A percentile compares a stretch with the other conserved stretches of the same genome.
These are phyloP conservation scores for Andrena flavipes DNA, from an alignment of 2,888 invertebrate species.

Conservation along the genomic window DNA sequence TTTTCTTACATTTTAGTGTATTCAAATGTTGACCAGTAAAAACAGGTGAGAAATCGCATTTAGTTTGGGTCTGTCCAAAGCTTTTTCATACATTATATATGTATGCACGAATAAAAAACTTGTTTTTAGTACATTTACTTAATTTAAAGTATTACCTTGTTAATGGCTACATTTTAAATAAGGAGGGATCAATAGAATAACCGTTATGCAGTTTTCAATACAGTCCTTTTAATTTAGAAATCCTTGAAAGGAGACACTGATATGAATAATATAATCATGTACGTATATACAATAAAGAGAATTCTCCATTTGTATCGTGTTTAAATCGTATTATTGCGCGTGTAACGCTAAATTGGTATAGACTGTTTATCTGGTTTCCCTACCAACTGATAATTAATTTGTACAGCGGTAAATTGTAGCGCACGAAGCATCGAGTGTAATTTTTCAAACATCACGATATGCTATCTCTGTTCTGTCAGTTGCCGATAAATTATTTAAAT, in stretches of 20 bases:
- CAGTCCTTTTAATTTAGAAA: conserved; percentile 91
- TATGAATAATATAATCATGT: conserved; percentile 87
- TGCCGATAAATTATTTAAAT: background rate
- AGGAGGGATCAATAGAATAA: conserved; percentile 51
- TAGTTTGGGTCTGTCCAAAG: too few relatives aligned
- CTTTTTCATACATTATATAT: too few relatives aligned
- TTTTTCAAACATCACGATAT: conserved; percentile 12
- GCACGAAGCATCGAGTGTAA: conserved; percentile 69
- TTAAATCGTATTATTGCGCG: conserved; percentile 63
- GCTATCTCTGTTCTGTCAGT: background rate
- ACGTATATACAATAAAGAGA: conserved; percentile 86
- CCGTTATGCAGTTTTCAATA: conserved; percentile 82
- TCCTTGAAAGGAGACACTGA: conserved; percentile 92
- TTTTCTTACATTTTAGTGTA: background rate
- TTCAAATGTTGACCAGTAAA: background rate
- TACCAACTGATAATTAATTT: conserved; percentile 65
- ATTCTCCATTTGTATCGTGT: conserved; percentile 71
- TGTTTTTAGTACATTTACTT: background rate
- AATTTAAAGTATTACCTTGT: background rate
- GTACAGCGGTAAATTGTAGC: conserved; percentile 65
- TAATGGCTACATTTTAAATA: background rate
- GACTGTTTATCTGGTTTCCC: conserved; percentile 61
- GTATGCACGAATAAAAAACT: too few relatives aligned
- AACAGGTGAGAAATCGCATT: background rate
- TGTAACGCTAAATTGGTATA: conserved; percentile 64